These are phyloP conservation scores for Pemphredon lugubris DNA, from an alignment of 2,888 invertebrate genomes.

Conservation along the genomic window DNA sequence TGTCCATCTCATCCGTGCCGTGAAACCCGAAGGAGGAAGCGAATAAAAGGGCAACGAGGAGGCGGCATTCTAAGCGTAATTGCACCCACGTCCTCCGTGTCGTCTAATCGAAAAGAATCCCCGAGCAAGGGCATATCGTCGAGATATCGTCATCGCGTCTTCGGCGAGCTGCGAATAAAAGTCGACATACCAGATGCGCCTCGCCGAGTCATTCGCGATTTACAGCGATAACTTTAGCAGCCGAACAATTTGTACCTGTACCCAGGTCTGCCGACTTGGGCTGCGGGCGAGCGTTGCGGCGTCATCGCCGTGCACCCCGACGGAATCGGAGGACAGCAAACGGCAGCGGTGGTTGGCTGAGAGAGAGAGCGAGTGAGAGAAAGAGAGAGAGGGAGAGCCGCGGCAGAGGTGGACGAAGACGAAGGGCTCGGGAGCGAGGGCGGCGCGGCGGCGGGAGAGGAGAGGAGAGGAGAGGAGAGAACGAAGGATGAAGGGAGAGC, in stretches of 20 bases:
- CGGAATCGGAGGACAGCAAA: conserved; percentile 15
- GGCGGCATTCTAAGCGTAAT: no score
- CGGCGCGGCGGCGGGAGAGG: conserved; percentile 1
- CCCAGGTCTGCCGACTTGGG: conserved; percentile 28
- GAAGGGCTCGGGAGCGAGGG: conserved; percentile 43
- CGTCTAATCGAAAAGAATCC: no score
- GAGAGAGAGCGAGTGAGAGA: conserved; percentile 25
- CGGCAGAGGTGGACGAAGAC: conserved; percentile 13
- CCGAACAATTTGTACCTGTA: conserved; percentile 77
- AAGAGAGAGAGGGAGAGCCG: conserved; percentile 14
- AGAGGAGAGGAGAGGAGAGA: conserved; percentile 29
- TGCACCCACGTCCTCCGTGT: no score
- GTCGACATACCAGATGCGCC: conserved; percentile 73
- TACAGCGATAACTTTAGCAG: conserved; percentile 76
- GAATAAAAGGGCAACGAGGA: no score
- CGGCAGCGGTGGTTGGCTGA: conserved; percentile 10
- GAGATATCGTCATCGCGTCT: no score
- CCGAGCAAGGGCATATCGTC: no score
- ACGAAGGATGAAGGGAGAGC: conserved; percentile 15
- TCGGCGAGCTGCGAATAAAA: no score
- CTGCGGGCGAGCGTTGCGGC: conserved; percentile 35
- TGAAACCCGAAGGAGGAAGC: no score
- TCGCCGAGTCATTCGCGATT: conserved; percentile 75
- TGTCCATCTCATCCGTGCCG: no score
- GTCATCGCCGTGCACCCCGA: conserved; percentile 30